A percentile compares a stretch with the other conserved stretches of the same genome.
Evolutionary conservation across 2,797 vertebrate genomes (phyloP).

Genomic region (Paedocypris micromegethes): DNA sequence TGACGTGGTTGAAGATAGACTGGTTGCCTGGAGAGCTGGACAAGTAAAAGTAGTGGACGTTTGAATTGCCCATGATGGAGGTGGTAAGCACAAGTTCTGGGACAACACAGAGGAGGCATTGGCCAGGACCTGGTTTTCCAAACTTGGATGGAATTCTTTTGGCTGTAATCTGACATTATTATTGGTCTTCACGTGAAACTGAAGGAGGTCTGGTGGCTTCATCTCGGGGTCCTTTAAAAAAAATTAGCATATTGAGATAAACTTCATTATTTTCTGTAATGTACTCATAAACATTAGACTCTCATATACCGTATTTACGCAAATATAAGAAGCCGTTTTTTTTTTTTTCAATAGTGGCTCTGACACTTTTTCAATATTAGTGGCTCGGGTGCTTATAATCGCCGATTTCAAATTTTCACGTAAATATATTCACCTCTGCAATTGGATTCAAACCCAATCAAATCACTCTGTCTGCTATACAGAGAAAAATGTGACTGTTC

Average conservation of each 20-base stretch:
- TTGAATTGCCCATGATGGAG: conserved; percentile 22
- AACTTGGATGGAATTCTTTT: conserved; percentile 45
- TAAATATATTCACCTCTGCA: too few species aligned
- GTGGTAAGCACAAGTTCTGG: not conserved
- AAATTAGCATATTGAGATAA: not conserved
- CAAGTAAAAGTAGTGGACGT: conserved; percentile 44
- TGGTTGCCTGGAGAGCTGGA: conserved; percentile 59
- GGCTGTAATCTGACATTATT: conserved; percentile 42
- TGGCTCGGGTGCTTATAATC: too few species aligned
- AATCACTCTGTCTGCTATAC: too few species aligned
- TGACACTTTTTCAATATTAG: too few species aligned
- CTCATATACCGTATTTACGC: too few species aligned
- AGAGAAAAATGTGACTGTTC: too few species aligned
- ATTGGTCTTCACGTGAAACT: conserved; percentile 25
- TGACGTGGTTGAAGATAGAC: conserved; percentile 57
- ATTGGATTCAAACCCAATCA: too few species aligned
- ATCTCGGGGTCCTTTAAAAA: conserved; percentile 46
- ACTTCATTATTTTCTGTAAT: too few species aligned
- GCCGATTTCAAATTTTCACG: too few species aligned
- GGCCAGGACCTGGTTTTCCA: conserved; percentile 67
- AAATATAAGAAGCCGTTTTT: too few species aligned
- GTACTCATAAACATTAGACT: too few species aligned
- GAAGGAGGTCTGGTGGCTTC: conserved; percentile 53
- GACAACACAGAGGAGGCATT: conserved; percentile 39
- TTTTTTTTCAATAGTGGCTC: too few species aligned